Conservation (phyloP, 2,797 vertebrate genomes). For the Gila robusta region DNA sequence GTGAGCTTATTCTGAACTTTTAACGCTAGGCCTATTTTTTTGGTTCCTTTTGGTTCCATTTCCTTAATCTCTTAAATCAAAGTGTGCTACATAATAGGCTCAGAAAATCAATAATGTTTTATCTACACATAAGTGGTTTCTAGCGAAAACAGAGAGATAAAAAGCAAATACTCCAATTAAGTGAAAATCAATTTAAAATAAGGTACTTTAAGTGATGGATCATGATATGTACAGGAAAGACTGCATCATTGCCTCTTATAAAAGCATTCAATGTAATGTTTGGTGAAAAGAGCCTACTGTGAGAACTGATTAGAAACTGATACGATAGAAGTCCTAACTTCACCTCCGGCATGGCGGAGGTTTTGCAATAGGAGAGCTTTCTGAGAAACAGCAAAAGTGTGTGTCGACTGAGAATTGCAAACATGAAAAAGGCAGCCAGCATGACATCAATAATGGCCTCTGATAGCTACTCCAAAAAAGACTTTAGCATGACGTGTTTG, state of each 20-base stretch:
- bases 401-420: conserved; percentile 15
- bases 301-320: conserved; percentile 43
- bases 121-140: neutral
- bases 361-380: conserved; percentile 23
- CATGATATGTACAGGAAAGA: neutral
- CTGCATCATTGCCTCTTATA: conserved; percentile 3
- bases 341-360: neutral
- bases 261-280: neutral
- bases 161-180: conserved; percentile 1
- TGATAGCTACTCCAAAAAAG: conserved; percentile 37
- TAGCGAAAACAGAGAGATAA: conserved; percentile 14
- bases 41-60: neutral
- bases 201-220: neutral
- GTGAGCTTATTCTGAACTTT: neutral
- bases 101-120: conserved; percentile 18
- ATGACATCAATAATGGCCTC: conserved; percentile 28
- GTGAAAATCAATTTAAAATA: conserved; percentile 31
- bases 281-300: conserved; percentile 32
- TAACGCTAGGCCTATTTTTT: neutral
- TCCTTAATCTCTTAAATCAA: neutral
- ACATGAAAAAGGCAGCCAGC: conserved; percentile 44
- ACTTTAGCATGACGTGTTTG: conserved; percentile 15
- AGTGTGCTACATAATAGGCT: neutral
- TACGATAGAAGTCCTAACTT: conserved; percentile 8
- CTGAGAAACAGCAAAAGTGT: conserved; percentile 12